These are phyloP conservation scores for Anguilla japonica DNA, from an alignment of 2,113 vertebrate genomes.

Conservation along the genomic window DNA sequence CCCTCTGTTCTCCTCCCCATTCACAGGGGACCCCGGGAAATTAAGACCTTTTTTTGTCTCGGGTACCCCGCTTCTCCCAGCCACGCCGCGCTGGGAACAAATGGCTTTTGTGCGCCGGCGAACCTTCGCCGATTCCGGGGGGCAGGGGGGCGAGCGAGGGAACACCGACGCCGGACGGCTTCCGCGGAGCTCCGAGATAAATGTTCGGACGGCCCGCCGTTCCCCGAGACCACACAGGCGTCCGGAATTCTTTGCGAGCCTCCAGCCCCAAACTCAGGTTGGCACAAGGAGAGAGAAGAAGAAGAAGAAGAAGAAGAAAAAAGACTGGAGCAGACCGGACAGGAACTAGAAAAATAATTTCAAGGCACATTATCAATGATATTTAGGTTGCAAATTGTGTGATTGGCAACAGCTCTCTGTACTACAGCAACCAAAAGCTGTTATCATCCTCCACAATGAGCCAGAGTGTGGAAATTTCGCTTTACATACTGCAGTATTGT, in stretches of 20 bases:
- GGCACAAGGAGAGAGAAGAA: not conserved
- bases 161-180: not conserved
- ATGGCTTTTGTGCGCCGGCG: conserved; percentile 22
- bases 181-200: not conserved
- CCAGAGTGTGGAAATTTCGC: not conserved
- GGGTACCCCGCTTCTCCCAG: conserved; percentile 19
- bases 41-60: conserved; percentile 27
- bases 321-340: not conserved
- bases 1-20: conserved; percentile 21
- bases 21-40: conserved; percentile 21
- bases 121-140: conserved; percentile 8
- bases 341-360: not conserved
- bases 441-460: not conserved
- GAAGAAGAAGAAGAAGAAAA: not conserved
- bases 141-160: not conserved
- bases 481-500: not conserved
- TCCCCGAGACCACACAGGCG: not conserved
- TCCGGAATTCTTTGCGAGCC: not conserved
- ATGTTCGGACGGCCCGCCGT: not conserved
- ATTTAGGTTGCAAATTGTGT: not conserved
- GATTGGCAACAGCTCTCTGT: not conserved
- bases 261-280: not conserved
- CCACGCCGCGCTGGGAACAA: conserved; percentile 23
- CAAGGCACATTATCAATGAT: not conserved
- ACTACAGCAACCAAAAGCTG: not conserved